Evolutionary conservation across 2,888 invertebrate species (phyloP), one percentile per base, ranked within the genome.

Genomic region (Mythimna albipuncta): DNA sequence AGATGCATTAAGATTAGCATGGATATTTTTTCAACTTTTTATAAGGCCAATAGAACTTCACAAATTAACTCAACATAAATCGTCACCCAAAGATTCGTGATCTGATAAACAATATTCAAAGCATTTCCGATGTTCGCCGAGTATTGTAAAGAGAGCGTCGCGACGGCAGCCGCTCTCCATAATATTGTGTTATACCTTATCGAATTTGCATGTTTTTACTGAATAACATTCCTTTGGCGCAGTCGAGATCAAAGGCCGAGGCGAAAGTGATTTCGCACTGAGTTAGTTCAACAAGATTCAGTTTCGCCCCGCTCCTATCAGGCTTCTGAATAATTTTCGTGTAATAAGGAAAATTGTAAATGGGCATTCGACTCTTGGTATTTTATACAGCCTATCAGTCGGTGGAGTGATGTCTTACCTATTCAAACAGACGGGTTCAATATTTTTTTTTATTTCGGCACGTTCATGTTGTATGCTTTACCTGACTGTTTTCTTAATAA

Each of bases 131-230:
- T 89, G 85, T 85, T 86, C 85, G 85, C 86, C 87, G 75, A 87
- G 90, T 89, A 90, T 90, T 89, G 92, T 90, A 87, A 84, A 87
- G 83, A 83, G 85, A 87, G 73, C 87, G 85, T 75, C 84, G 86
- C 88, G 85, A 82, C 90, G 89, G 89, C 93, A 91, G 90, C 92
- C 86, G 92, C 91, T 93, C 92, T 91, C 89, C 90, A 92, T 94
- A 95, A 96, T 95, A 96, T 96, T 95, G 95, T 95, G 94, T 96
- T 96, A 96, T 96, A 95, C 95, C 94, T 96, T 95, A 96, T 96
- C 96, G 95, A 96, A 96, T 96, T 96, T 96, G 95, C 96, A 96
- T 96, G 96, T 96, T 96, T 96, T 96, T 96, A 95, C 96, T 95
- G 95, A 95, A 96, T 95, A 96, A 95, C 94, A 95, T 96, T 95